Base-by-base conservation (phyloP, 2,888 invertebrate species). In the Campopleginae sp. region DNA sequence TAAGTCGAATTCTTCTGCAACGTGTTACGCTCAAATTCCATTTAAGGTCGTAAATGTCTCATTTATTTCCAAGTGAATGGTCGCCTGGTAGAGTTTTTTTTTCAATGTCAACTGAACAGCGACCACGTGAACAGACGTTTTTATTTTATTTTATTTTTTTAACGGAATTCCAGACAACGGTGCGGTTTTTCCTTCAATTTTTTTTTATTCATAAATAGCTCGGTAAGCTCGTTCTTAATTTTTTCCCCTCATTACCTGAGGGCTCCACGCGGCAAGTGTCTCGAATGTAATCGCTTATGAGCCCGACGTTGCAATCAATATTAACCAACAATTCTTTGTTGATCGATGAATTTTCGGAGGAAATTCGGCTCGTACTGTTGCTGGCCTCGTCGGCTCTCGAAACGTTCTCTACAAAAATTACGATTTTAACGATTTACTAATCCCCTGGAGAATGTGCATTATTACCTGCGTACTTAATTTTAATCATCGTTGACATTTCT, bases 261-360 rank as follows among this genome's bases (percentile, higher is more conserved):
- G 86, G 71, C 23, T 89, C 88, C 46, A 92, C 75, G 70, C 85
- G 87, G 61, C 86, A 87, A 80, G 87, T 80, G 44, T 86, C 79
- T 82, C 90, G 89, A 71, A 94, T 90, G 78, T 94, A 94, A 87
- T 94, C 92, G 58, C 93, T 81, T 86, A 94, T 91, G 61, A 94
- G 90, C 84, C 92, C 91, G 10, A 93, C 88, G 12, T 91, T 91
- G 86, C 94, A 94, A 84, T 94, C 91, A 27, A 93, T 93, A 88
- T 94, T 94, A 51, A 94, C 88, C 68, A 94, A 84, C 46, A 93
- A 76, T 80, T 91, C 88, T 82, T 91, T 92, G 48, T 90, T 86
- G 17, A 38, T 46, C n/a, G 68, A 38, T n/a, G 71, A 66, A 6
- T 17, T 3, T 6, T 84, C 84, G 5, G 81, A 81, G 23, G 74